Base-by-base conservation (phyloP, 2,888 invertebrate genomes). In the Perithous albicinctus region DNA sequence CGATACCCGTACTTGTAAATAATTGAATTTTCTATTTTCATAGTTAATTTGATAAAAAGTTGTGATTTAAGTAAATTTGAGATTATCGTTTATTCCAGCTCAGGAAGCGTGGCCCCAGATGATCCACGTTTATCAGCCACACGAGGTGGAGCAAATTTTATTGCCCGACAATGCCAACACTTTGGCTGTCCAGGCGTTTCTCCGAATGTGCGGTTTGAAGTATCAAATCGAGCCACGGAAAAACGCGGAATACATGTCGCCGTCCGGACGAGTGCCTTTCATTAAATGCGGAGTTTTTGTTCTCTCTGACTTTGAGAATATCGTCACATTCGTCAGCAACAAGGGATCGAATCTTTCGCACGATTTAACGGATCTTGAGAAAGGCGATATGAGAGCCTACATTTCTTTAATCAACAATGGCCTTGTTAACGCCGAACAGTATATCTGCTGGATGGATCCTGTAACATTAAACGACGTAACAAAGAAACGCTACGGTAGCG, bases 161-260 rank as follows among this genome's bases (percentile, higher is more conserved):
- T 93, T 99, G 63, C 97, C 98, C 1, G 99, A 99, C 91, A 97
- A 97, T 93, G 98, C 99, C 10, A 98, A 97, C 91, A 98, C 98
- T 88, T 94, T 99, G 18, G 97, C 98, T 1, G 98, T 98, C 0
- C 98, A 98, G 91, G 97, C 98, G 0, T 99, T 97, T 91, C 94
- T 99, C 23, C 97, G 97, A 94, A 99, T 99, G 97, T 97, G 97
- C 90, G 95, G 96, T 74, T 94, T 99, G 0, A 95, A 96, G 0
- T 98, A 96, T 91, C 94, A 95, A 87, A 95, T 98, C 4, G 97
- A 97, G 85, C 96, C 96, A 88, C 94, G 96, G 84, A 95, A 96
- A 88, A 99, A 99, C 94, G 99, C 99, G 0, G 98, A 99, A 90
- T 97, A 97, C 90, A 99, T 99, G 97, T 99, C 99, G 0, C 99